A percentile compares a stretch with the other conserved stretches of the same genome.
Conservation (phyloP, 2,797 vertebrate species). For the Gallirallus australis region DNA sequence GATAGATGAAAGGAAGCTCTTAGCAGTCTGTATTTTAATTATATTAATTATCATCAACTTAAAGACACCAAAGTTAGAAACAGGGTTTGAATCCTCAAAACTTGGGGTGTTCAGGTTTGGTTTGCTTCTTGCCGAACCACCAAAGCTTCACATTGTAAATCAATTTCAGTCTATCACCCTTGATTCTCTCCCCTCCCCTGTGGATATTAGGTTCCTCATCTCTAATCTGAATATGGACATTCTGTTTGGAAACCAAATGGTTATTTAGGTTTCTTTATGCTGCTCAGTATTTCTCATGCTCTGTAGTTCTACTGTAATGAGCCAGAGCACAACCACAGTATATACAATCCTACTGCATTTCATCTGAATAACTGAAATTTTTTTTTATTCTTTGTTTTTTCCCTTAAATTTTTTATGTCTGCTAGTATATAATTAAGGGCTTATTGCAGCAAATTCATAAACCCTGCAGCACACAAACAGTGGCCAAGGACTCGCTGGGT, state of each 20-base stretch:
- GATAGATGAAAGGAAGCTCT: not conserved
- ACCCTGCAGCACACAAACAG: not conserved
- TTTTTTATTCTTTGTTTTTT: not conserved
- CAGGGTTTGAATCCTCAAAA: not conserved
- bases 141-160: not conserved
- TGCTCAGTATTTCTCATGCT: not conserved
- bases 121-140: not conserved
- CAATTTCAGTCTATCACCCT: not conserved
- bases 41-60: not conserved
- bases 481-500: not conserved
- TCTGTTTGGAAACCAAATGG: not conserved
- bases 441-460: not conserved
- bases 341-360: not conserved
- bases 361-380: not conserved
- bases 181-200: not conserved
- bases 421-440: not conserved
- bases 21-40: not conserved
- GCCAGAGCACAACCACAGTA: not conserved
- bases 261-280: not conserved
- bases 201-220: not conserved
- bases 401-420: not conserved
- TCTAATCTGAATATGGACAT: not conserved
- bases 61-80: not conserved
- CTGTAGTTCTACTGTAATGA: not conserved
- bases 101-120: not conserved